Conservation (phyloP, 2,888 invertebrate genomes). For the Ormyrus labotus region DNA sequence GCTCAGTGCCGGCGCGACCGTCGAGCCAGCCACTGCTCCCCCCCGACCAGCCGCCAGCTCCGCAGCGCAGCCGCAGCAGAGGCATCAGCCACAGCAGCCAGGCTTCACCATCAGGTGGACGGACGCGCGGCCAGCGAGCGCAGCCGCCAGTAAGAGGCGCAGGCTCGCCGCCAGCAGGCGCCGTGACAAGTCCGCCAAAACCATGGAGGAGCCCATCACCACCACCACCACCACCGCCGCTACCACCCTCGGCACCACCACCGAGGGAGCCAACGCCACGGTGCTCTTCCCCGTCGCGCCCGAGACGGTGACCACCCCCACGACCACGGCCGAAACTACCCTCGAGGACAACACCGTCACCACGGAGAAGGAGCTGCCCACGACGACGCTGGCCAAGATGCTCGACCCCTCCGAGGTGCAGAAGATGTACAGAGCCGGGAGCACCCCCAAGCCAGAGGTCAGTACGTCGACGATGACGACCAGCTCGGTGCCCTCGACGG, state of each 20-base stretch:
- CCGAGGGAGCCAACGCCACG: not conserved
- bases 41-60: slow-evolving; percentile 46
- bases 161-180: slow-evolving; percentile 51
- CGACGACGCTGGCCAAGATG: slow-evolving; percentile 42
- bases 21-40: slow-evolving; percentile 67
- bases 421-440: slow-evolving; percentile 68
- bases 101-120: slow-evolving; percentile 65
- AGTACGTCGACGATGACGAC: slow-evolving; percentile 56
- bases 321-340: not conserved
- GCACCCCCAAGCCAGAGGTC: slow-evolving; percentile 25
- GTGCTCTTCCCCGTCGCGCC: slow-evolving; percentile 9
- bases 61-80: slow-evolving; percentile 22
- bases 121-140: slow-evolving; percentile 53
- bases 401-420: slow-evolving; percentile 72
- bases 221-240: slow-evolving; percentile 46
- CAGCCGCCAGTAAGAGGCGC: slow-evolving; percentile 56
- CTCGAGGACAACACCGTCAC: not conserved
- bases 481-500: slow-evolving; percentile 49
- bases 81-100: slow-evolving; percentile 55
- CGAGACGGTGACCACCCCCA: not conserved
- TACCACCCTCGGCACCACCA: slow-evolving; percentile 4
- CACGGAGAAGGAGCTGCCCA: not conserved
- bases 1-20: slow-evolving; percentile 74
- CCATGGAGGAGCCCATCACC: slow-evolving; percentile 41
- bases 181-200: slow-evolving; percentile 43